phyloP scores from a whole-genome alignment of 2,797 vertebrate species.

The Lepus oiostolus region DNA sequence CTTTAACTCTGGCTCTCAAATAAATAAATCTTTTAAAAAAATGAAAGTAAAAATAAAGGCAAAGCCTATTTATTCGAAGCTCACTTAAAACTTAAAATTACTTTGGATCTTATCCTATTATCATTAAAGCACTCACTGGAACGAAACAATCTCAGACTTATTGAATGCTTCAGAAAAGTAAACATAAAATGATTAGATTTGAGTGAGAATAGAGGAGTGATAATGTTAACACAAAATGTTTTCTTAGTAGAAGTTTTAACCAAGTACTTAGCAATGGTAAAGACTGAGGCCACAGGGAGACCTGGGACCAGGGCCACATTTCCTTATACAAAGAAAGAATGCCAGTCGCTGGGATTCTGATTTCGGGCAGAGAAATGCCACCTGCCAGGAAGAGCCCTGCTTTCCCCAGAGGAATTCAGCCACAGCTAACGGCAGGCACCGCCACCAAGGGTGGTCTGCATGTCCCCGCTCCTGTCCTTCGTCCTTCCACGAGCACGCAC shows the following conservation, averaged over 20 bases:
- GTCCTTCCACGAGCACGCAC: constrained; percentile 83
- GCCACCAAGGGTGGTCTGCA: too few relatives aligned
- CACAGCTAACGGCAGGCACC: accelerated
- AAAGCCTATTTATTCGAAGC: background rate
- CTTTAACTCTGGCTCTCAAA: too few relatives aligned
- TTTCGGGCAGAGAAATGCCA: background rate
- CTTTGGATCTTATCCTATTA: background rate
- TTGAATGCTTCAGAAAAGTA: background rate
- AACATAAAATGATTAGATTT: background rate
- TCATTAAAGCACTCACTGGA: background rate
- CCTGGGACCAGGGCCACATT: background rate
- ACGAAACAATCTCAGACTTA: background rate
- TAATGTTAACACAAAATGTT: background rate
- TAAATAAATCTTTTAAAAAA: too few relatives aligned
- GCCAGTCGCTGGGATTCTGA: background rate
- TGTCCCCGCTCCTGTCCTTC: accelerated
- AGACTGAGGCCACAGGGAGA: background rate
- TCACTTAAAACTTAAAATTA: background rate
- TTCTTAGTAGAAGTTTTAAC: background rate
- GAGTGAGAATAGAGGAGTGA: background rate
- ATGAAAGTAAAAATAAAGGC: background rate
- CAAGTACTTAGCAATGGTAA: background rate
- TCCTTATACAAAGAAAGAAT: background rate
- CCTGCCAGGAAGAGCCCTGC: background rate
- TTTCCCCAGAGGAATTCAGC: background rate